Conservation (phyloP, 2,797 vertebrate species). For the Choloepus didactylus region DNA sequence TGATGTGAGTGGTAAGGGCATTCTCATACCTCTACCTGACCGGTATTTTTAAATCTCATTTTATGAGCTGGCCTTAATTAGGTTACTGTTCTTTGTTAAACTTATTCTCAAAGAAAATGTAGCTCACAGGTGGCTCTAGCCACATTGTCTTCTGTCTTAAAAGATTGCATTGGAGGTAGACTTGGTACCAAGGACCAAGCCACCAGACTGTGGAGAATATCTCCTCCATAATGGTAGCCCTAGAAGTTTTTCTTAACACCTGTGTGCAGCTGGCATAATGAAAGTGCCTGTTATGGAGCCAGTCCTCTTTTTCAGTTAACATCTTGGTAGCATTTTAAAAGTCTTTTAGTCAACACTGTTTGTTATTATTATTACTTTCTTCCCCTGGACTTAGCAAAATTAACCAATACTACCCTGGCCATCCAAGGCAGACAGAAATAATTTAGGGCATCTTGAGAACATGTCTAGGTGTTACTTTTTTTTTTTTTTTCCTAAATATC, state of each 20-base stretch:
- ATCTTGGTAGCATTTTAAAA: constrained; percentile 34
- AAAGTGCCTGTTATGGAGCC: neutral
- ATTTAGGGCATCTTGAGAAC: neutral
- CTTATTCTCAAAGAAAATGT: constrained; percentile 45
- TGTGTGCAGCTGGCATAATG: neutral
- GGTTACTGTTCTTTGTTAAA: constrained; percentile 64
- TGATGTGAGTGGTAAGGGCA: neutral
- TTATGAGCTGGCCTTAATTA: neutral
- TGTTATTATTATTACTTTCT: neutral
- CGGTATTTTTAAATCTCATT: constrained; percentile 11
- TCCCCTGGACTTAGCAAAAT: constrained; percentile 34
- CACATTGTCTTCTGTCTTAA: constrained; percentile 14
- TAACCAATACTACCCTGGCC: neutral
- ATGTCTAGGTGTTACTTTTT: constrained; percentile 1
- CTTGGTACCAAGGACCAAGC: neutral
- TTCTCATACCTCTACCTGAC: neutral
- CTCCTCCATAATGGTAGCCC: neutral
- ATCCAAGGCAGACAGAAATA: constrained; percentile 33
- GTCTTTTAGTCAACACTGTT: neutral
- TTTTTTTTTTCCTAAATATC: no score
- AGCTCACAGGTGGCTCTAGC: constrained; percentile 38
- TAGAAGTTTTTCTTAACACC: neutral
- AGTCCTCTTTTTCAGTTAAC: constrained; percentile 23
- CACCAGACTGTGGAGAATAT: neutral
- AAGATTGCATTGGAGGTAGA: neutral